Evolutionary conservation across 2,797 vertebrate species (phyloP), one percentile per base, ranked within the genome.

Genomic region (Kryptolebias ocellatus): DNA sequence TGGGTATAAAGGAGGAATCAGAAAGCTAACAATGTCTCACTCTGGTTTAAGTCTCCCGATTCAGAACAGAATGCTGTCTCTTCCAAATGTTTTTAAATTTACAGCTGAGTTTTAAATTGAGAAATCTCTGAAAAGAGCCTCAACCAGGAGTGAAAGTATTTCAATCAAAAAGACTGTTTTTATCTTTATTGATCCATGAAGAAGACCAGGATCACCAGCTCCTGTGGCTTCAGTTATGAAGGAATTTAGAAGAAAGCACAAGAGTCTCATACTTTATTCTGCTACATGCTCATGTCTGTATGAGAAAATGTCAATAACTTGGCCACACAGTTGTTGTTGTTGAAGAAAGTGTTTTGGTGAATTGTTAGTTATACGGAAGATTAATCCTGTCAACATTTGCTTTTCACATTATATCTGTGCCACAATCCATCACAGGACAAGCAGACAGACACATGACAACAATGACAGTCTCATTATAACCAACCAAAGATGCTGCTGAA

Each of bases 101-200:
- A 27, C 4, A 27, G 27, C 16, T 55, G 29, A 52, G 16, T 44
- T 57, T 62, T 53, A 16, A 55, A 73, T 59, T 0, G n/a, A 57
- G 8, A 60, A 67, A 7, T 16, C 9, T 20, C 37, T 17, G 46
- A 67, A 54, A 54, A 64, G n/a, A 17, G 15, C 50, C 15, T 54
- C n/a, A 28, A 57, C 39, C 50, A 28, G 27, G 15, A 42, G 59
- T 50, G 17, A 61, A 67, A 49, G 47, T 20, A 57, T 51, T n/a
- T 47, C 60, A 17, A 12, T 42, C 39, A 42, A 42, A 42, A 42
- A 34, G 34, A 42, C 39, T 10, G 39, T 42, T 42, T 42, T 59
- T 49, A n/a, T 70, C 34, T 39, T 59, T 18, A 55, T 15, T 59
- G 28, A 73, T 73, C 70, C 37, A 37, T 65, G 47, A 44, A 52